Percentiles rank a stretch among this genome's conserved stretches.
Conservation (phyloP, 2,888 invertebrate genomes). For the Torymus aiolomorphi region DNA sequence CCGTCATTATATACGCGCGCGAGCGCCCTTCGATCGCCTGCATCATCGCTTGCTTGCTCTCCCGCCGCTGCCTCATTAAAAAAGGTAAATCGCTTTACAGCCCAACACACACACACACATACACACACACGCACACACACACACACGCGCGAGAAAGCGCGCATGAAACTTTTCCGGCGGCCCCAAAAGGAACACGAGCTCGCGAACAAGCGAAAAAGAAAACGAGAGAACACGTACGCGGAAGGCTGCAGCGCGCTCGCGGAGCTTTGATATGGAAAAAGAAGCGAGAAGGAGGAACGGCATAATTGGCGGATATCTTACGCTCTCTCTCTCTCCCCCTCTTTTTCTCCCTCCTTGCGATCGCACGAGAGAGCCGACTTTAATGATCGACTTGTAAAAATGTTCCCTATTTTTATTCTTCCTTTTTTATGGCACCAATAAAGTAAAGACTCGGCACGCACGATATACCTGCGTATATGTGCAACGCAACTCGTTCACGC, state of each 20-base stretch:
- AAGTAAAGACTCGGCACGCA: slow-evolving; percentile 32
- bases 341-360: no score
- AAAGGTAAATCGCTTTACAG: slow-evolving; percentile 51
- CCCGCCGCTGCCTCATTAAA: slow-evolving; percentile 38
- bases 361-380: slow-evolving; percentile 63
- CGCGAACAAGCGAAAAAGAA: neutral
- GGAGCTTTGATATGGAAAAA: slow-evolving; percentile 47
- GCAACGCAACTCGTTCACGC: neutral
- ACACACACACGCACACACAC: neutral
- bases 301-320: slow-evolving; percentile 70
- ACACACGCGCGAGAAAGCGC: neutral
- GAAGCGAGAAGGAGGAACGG: slow-evolving; percentile 59
- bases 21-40: slow-evolving; percentile 44
- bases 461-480: neutral
- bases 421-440: slow-evolving; percentile 59
- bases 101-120: neutral
- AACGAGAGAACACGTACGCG: slow-evolving; percentile 45
- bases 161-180: slow-evolving; percentile 52
- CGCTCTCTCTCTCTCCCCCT: no score
- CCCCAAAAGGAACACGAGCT: slow-evolving; percentile 17
- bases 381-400: slow-evolving; percentile 73
- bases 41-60: neutral
- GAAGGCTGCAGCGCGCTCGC: slow-evolving; percentile 43
- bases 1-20: slow-evolving; percentile 14
- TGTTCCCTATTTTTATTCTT: slow-evolving; percentile 72